Evolutionary conservation across 2,113 vertebrate genomes (phyloP), one percentile per base, ranked within the genome.

Genomic region (Bubo bubo): DNA sequence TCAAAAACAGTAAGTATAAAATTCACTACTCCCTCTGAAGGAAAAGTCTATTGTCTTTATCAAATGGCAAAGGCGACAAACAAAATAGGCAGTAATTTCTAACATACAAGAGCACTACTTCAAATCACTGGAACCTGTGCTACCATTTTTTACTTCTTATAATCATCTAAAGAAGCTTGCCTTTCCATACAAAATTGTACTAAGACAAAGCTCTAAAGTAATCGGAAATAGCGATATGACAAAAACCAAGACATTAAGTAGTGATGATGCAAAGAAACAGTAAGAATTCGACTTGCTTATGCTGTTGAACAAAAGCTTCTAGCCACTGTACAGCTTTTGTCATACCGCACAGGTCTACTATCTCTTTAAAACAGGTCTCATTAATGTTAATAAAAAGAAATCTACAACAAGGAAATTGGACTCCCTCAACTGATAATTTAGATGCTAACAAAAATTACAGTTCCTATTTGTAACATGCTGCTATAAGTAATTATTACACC

Each of bases 351-450:
- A 86, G 19, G 66, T 50, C 81, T 80, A 85, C 86, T 67, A 87
- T 28, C 37, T 50, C 59, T 39, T 81, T 59, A 47, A 88, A 92
- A 74, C 21, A 94, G 83, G 60, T 62, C 59, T 92, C 86, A 95
- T 93, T 96, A 96, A 43, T 45, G 64, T 84, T 92, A 89, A 91
- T 37, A 86, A 82, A 82, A 87, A 94, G 43, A 73, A 91, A 58
- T 34, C 49, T 66, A 56, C 72, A 96, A 71, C 35, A 76, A 93
- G 95, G 95, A 97, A 97, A 96, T 95, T 97, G 89, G 66, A 85
- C 71, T 95, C 53, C 35, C 41, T 87, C 80, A 84, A 64, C 82
- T 70, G 76, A 55, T 87, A 97, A 97, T 96, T 96, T 88, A 88
- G 43, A 45, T 18, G 43, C 43, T 45, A 45, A 17, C 43, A 45